These are phyloP conservation scores for Pseudomyrmex pallidus DNA, from an alignment of 1,140 invertebrate species.

Conservation along the genomic window DNA sequence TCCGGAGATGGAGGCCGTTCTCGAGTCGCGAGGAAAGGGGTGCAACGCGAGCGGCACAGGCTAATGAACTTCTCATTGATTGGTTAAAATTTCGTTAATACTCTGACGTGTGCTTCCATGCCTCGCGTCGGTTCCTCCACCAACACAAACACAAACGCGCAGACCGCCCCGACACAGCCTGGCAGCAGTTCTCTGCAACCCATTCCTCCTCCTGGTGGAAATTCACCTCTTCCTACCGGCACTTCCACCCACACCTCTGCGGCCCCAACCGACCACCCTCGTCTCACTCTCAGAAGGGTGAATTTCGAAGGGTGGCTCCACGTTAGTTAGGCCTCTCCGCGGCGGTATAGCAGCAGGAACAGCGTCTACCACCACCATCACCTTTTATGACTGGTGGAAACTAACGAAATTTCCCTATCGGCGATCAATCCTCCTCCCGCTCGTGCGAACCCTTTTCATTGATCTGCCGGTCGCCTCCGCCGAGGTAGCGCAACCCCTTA, in stretches of 20 bases:
- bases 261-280: conserved; percentile 71
- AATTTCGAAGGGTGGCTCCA: conserved; percentile 78
- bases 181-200: conserved; percentile 58
- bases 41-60: conserved; percentile 70
- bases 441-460: conserved; percentile 81
- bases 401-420: conserved; percentile 85
- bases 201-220: conserved; percentile 63
- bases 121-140: conserved; percentile 72
- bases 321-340: conserved; percentile 80
- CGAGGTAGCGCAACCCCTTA: conserved; percentile 79
- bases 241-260: conserved; percentile 52
- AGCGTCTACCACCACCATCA: conserved; percentile 60
- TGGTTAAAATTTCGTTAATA: conserved; percentile 85
- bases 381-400: conserved; percentile 82
- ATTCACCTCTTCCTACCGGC: conserved; percentile 70
- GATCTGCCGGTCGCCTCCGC: conserved; percentile 79
- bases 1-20: conserved; percentile 63
- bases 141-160: conserved; percentile 38
- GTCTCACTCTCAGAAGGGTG: conserved; percentile 81
- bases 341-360: conserved; percentile 64
- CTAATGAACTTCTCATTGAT: conserved; percentile 86
- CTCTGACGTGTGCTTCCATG: conserved; percentile 81
- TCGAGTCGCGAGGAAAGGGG: conserved; percentile 57
- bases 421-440: conserved; percentile 80
- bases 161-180: conserved; percentile 51